A percentile compares a stretch with the other conserved stretches of the same genome.
Conservation (phyloP, 2,113 vertebrate species). For the Eonycteris spelaea region DNA sequence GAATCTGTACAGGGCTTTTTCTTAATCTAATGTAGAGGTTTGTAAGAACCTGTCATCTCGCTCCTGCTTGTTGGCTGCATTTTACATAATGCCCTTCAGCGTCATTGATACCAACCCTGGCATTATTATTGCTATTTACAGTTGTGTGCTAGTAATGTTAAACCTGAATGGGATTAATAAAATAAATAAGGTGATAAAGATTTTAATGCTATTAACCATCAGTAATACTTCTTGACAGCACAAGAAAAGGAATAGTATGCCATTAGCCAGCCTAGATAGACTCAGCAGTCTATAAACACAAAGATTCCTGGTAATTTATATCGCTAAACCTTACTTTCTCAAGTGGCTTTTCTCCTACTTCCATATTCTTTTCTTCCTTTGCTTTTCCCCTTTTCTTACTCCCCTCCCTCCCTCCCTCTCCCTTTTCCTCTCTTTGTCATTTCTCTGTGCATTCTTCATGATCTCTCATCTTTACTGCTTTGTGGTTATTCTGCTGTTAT, state of each 20-base stretch:
- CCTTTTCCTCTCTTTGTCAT: neutral
- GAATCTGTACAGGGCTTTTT: slow-evolving; percentile 77
- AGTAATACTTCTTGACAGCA: slow-evolving; percentile 75
- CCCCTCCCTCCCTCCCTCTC: accelerated
- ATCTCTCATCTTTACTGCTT: neutral
- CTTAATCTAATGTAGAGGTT: slow-evolving; percentile 68
- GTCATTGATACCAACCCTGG: slow-evolving; percentile 76
- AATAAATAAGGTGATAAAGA: slow-evolving; percentile 81
- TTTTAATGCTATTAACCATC: slow-evolving; percentile 80
- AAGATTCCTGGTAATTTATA: slow-evolving; percentile 68
- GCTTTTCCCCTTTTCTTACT: neutral
- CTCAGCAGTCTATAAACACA: slow-evolving; percentile 38
- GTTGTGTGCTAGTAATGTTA: slow-evolving; percentile 72
- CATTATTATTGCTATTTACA: slow-evolving; percentile 80
- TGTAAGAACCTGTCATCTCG: slow-evolving; percentile 72
- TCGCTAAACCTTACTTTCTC: slow-evolving; percentile 66
- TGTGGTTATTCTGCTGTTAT: neutral
- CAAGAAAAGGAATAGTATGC: slow-evolving; percentile 72
- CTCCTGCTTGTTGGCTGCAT: slow-evolving; percentile 65
- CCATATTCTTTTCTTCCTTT: neutral
- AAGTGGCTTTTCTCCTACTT: neutral
- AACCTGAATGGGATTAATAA: slow-evolving; percentile 79
- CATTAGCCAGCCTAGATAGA: slow-evolving; percentile 59
- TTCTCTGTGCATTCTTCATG: neutral
- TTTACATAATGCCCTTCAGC: slow-evolving; percentile 79